Evolutionary conservation across 2,113 vertebrate genomes (phyloP), one percentile per base, ranked within the genome.

Genomic region (Melospiza melodia): DNA sequence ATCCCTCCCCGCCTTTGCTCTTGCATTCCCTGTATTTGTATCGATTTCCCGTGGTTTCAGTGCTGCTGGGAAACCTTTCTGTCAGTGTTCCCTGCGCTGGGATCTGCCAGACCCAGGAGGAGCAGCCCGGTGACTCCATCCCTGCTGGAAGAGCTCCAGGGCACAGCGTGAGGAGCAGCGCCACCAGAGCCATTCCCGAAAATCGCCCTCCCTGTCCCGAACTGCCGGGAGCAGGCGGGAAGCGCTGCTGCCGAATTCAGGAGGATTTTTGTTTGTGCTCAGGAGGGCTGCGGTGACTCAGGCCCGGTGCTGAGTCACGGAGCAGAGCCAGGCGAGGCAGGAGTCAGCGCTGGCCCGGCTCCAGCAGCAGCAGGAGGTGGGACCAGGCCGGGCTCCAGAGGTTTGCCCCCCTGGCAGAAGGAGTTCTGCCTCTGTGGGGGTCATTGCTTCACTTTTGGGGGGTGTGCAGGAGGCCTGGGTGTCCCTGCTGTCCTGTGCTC

Each of bases 111-210:
- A 17, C 54, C 20, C 6, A 14, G 61, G 35, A 33, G 84, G 81
- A 84, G 2, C 15, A 75, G 25, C 61, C 69, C 18, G 37, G 41
- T 66, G 81, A 37, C 66, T 46, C 57, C 74, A 46, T 9, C 61
- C 48, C 52, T 28, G 22, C 84, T 62, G 90, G 88, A 37, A 41
- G 1, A 7, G 2, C 41, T 93, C 25, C 9, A 41, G 1, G 18
- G 1, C 27, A 0, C 71, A 3, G 1, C 33, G 1, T 8, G 72
- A n/a, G 20, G 9, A 61, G 10, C 3, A 15, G 24, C 1, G 11
- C 66, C 37, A 5, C 18, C 37, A 3, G 54, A 52, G 46, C 10
- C 4, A 0, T 55, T 78, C 30, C 88, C 39, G 1, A 78, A 57
- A 84, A 5, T 2, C 31, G 0, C 35, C 2, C 2, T 6, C 12